Evolutionary conservation across 2,888 invertebrate species (phyloP).

Genomic region (Ectropis crepuscularia): DNA sequence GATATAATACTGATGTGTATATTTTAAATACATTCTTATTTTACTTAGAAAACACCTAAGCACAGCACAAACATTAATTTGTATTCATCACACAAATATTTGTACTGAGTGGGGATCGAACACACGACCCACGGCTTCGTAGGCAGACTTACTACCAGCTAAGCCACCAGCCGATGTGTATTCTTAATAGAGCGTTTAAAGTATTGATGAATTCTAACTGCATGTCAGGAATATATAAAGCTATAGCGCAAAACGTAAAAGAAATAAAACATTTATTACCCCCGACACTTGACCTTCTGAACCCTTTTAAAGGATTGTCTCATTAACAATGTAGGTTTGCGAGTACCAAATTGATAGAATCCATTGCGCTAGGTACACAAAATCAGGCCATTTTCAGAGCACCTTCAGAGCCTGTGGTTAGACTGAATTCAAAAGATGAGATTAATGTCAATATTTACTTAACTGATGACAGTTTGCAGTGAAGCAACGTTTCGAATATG

Average conservation of each 20-base stretch:
- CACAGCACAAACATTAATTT: no score
- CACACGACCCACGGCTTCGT: no score
- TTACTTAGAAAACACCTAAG: no score
- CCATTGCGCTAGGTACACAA: slow-evolving; percentile 34
- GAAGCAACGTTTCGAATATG: slow-evolving; percentile 3
- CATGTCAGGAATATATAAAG: no score
- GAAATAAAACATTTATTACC: slow-evolving; percentile 27
- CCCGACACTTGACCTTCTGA: slow-evolving; percentile 32
- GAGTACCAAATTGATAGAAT: slow-evolving; percentile 38
- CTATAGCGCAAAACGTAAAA: not conserved
- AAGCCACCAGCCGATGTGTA: no score
- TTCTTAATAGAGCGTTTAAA: no score
- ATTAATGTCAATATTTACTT: slow-evolving; percentile 20
- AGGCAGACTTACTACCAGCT: no score
- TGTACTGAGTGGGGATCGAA: no score
- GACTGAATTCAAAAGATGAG: slow-evolving; percentile 11
- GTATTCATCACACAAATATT: no score
- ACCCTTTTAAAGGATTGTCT: slow-evolving; percentile 44
- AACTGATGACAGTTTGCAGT: slow-evolving; percentile 14
- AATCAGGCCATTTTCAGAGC: slow-evolving; percentile 21
- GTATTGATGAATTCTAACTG: no score
- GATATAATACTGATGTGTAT: no score
- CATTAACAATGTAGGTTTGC: slow-evolving; percentile 41
- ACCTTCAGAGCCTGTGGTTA: slow-evolving; percentile 27
- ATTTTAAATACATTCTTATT: no score